Evolutionary conservation across 2,888 invertebrate species (phyloP), one percentile per base, ranked within the genome.

Genomic region (Glyphotaelius pellucidus): DNA sequence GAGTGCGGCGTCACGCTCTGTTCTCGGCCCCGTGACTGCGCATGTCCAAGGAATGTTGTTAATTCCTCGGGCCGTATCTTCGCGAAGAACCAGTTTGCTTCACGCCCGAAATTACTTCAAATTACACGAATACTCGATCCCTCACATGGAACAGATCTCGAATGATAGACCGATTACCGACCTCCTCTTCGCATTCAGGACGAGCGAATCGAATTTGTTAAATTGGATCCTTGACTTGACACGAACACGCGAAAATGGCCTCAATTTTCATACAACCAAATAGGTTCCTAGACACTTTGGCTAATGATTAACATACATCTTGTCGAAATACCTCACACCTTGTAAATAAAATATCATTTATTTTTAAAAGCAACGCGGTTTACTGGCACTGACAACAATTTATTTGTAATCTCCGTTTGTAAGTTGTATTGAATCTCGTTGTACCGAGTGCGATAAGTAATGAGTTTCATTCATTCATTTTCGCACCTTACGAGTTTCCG

Each of bases 81-180:
- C 91, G 42, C 91, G 87, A 79, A 92, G 83, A 93, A 93, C 93
- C 93, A 93, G 93, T 93, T 93, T 93, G 88, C 89, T 90, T 92
- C 93, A 90, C 93, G 92, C 92, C 92, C 91, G 91, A 92, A 93
- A 93, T 92, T 93, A 92, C 92, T 89, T 80, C 93, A 93, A 93
- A 93, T 93, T 93, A 89, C 91, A 91, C 90, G 84, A 92, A 91
- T 89, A 91, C 92, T 52, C 92, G 79, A 89, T 80, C 92, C 91
- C 86, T 88, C 90, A 80, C 87, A 52, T 42, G 88, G 79, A 83
- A 35, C 88, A 38, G 87, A 67, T 81, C 87, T 80, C 84, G 32
- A 47, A 90, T 90, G 84, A 90, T 90, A 90, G 84, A 90, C 83
- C 90, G 84, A 90, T 90, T 90, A 90, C 84, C 47, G 42, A n/a